A percentile compares a stretch with the other conserved stretches of the same genome.
phyloP scores from a whole-genome alignment of 2,113 vertebrate species.

The Alexandromys fortis region DNA sequence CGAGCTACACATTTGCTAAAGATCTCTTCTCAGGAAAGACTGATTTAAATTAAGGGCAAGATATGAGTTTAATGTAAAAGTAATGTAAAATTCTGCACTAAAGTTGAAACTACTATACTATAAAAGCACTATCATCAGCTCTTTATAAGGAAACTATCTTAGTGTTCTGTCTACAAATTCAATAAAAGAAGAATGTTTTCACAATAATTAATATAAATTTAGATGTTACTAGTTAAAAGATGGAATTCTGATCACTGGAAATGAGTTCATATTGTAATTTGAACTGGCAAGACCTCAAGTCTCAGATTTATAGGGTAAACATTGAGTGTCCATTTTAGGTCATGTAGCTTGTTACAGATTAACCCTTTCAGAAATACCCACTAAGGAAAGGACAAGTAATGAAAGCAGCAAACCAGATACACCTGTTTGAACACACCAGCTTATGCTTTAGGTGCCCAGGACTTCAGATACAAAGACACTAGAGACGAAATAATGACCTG shows the following conservation, averaged over 20 bases:
- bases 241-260: background rate
- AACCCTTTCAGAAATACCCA: background rate
- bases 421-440: background rate
- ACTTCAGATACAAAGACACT: background rate
- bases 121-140: background rate
- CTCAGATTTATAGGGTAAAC: background rate
- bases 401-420: background rate
- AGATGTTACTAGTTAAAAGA: background rate
- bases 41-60: constrained; percentile 1
- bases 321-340: background rate
- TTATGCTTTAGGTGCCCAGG: background rate
- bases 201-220: constrained; percentile 4
- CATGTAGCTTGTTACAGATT: background rate
- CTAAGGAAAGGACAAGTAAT: background rate
- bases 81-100: background rate
- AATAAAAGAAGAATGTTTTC: background rate
- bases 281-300: background rate
- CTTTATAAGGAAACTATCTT: background rate
- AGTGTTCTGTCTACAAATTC: background rate
- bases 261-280: background rate
- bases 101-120: background rate
- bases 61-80: constrained; percentile 17
- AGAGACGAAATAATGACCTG: background rate
- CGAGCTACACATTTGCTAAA: background rate
- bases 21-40: background rate